phyloP scores from a whole-genome alignment of 2,888 invertebrate genomes.

The Drosophila peninsularis region DNA sequence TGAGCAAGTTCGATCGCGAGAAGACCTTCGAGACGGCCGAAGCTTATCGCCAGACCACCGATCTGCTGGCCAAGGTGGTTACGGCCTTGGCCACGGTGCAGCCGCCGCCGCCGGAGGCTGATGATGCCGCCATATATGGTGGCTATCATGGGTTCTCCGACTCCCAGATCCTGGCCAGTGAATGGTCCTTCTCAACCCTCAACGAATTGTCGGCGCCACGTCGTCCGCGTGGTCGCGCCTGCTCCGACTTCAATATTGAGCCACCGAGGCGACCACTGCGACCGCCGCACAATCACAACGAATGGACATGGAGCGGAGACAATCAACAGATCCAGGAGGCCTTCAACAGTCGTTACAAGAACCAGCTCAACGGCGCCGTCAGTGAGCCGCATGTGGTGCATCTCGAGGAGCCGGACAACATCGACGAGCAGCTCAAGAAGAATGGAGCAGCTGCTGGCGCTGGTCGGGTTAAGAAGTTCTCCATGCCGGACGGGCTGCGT shows the following conservation, averaged over 20 bases:
- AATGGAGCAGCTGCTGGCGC: slow-evolving; percentile 9
- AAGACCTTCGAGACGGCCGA: slow-evolving; percentile 88
- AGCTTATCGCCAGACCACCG: slow-evolving; percentile 90
- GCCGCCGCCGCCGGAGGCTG: slow-evolving; percentile 85
- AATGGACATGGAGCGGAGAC: slow-evolving; percentile 85
- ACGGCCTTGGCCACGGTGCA: slow-evolving; percentile 89
- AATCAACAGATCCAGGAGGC: slow-evolving; percentile 84
- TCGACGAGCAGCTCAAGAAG: slow-evolving; percentile 65
- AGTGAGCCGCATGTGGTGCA: slow-evolving; percentile 73
- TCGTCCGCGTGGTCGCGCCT: slow-evolving; percentile 86
- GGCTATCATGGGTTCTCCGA: slow-evolving; percentile 90
- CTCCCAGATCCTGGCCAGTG: slow-evolving; percentile 90
- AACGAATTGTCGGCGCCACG: slow-evolving; percentile 77
- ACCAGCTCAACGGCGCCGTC: slow-evolving; percentile 60
- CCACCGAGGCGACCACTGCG: slow-evolving; percentile 64
- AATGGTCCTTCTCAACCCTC: slow-evolving; percentile 86
- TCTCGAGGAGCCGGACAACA: slow-evolving; percentile 58
- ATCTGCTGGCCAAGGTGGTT: slow-evolving; percentile 91
- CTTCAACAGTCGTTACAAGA: slow-evolving; percentile 81
- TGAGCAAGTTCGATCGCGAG: slow-evolving; percentile 91
- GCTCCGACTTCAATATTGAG: slow-evolving; percentile 86
- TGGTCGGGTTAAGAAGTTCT: slow-evolving; percentile 81
- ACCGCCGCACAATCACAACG: slow-evolving; percentile 78
- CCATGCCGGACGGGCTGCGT: slow-evolving; percentile 82
- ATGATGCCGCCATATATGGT: slow-evolving; percentile 81